A percentile compares a stretch with the other conserved stretches of the same genome.
Evolutionary conservation across 1,140 invertebrate species (phyloP).

Genomic region (Galleria mellonella): DNA sequence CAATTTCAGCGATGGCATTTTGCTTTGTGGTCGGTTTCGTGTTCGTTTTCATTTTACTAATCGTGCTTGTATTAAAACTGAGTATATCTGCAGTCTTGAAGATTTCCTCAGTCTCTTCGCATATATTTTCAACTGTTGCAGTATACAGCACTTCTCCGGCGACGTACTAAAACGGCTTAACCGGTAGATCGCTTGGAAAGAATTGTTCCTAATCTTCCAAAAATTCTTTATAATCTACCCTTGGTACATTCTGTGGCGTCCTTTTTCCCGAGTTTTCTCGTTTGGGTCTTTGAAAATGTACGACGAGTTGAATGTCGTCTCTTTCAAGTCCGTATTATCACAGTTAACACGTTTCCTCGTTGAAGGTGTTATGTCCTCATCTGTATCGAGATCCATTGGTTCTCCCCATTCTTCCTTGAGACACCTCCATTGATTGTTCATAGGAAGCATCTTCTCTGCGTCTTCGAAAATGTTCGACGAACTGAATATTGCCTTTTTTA

Average conservation of each 20-base stretch:
- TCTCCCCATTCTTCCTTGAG: slow-evolving; percentile 51
- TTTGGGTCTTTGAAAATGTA: slow-evolving; percentile 46
- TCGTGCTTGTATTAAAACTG: slow-evolving; percentile 32
- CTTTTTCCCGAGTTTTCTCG: slow-evolving; percentile 33
- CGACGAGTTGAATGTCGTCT: slow-evolving; percentile 49
- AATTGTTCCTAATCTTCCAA: slow-evolving; percentile 26
- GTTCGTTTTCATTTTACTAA: slow-evolving; percentile 24
- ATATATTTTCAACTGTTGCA: slow-evolving; percentile 49
- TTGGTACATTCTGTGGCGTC: slow-evolving; percentile 33
- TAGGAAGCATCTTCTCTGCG: slow-evolving; percentile 38
- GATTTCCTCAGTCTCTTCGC: slow-evolving; percentile 50
- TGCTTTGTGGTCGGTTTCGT: no score
- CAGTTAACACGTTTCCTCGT: slow-evolving; percentile 36
- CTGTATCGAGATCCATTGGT: slow-evolving; percentile 49
- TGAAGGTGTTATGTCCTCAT: slow-evolving; percentile 32
- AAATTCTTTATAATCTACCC: slow-evolving; percentile 45
- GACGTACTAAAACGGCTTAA: slow-evolving; percentile 33
- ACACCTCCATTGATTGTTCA: slow-evolving; percentile 49
- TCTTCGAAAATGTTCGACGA: no score
- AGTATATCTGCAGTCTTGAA: slow-evolving; percentile 58
- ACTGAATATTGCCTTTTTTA: slow-evolving; percentile 44
- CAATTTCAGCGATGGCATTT: slow-evolving; percentile 27
- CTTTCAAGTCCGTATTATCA: slow-evolving; percentile 36
- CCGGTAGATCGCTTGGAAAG: background rate
- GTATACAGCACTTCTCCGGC: slow-evolving; percentile 49